phyloP scores from a whole-genome alignment of 2,888 invertebrate species.

The Pheosia tremula region DNA sequence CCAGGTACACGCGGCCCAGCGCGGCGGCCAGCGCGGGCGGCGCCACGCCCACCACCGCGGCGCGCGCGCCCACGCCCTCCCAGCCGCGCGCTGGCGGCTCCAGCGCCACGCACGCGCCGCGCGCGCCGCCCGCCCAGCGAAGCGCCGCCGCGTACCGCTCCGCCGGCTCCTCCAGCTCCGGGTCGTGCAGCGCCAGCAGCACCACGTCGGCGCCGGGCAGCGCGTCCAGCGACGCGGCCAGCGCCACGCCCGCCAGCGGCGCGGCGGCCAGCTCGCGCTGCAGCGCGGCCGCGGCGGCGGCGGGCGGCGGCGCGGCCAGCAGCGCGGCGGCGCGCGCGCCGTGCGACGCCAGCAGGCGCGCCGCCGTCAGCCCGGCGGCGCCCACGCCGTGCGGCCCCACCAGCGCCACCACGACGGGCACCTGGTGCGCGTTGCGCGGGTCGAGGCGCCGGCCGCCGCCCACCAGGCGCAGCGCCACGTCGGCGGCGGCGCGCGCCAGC shows the following conservation, averaged over 20 bases:
- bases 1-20: slow-evolving; percentile 89
- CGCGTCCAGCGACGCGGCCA: slow-evolving; percentile 24
- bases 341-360: slow-evolving; percentile 92
- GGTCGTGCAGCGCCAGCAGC: slow-evolving; percentile 62
- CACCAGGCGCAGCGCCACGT: slow-evolving; percentile 89
- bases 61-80: slow-evolving; percentile 44
- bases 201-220: slow-evolving; percentile 57
- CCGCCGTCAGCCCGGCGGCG: slow-evolving; percentile 87
- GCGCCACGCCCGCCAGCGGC: slow-evolving; percentile 31
- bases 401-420: slow-evolving; percentile 91
- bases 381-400: slow-evolving; percentile 87
- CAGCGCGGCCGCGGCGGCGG: slow-evolving; percentile 33
- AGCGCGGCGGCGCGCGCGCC: slow-evolving; percentile 88
- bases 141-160: slow-evolving; percentile 54
- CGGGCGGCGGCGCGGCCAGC: slow-evolving; percentile 67
- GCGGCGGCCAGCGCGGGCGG: slow-evolving; percentile 44
- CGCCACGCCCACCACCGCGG: slow-evolving; percentile 47
- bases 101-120: slow-evolving; percentile 46
- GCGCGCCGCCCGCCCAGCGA: slow-evolving; percentile 86
- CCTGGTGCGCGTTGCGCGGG: slow-evolving; percentile 94
- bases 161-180: slow-evolving; percentile 49
- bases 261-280: slow-evolving; percentile 31
- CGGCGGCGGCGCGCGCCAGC: slow-evolving; percentile 92
- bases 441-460: slow-evolving; percentile 94
- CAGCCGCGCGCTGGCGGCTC: slow-evolving; percentile 88